Base-by-base conservation (phyloP, 2,113 vertebrate species). In the Helogale parvula region DNA sequence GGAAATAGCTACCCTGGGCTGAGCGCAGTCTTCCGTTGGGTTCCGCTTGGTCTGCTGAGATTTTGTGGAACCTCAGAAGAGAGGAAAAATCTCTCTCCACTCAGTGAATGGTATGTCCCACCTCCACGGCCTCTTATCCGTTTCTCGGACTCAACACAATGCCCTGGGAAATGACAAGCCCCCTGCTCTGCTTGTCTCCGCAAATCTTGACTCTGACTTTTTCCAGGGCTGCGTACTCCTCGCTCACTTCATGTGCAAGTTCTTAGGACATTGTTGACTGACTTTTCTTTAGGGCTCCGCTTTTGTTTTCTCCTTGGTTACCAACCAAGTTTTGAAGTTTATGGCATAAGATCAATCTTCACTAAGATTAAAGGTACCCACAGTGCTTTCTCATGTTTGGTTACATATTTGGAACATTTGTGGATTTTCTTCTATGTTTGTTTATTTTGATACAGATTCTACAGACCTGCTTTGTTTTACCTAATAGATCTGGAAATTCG, bases 401-500 rank as follows among this genome's bases (percentile, higher is more conserved):
- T 90, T 90, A 52, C 12, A 0, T 41, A 29, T 79, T 86, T 89
- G 74, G 60, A 76, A 72, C 31, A 15, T 57, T 86, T 79, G 60
- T 25, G 25, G 4, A 5, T 45, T 76, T 86, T 76, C 3, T 66
- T 47, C 16, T 31, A 0, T 33, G 47, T 92, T 82, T 54, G 2
- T 65, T 89, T 76, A 7, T 88, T 82, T 71, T 25, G 88, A 4
- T 83, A 87, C 68, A 63, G 50, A 90, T 52, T 90, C 81, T 96
- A 15, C 11, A 90, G 2, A 57, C 25, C 10, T 93, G n/a, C 60
- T 71, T 88, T 41, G 41, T 94, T 94, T 13, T 85, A 74, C 7
- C 29, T 60, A 88, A 54, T 83, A 79, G 79, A 87, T 35, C 15
- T 41, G 41, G 69, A 95, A 87, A 45, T 79, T 33, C 87, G 17